Conservation (phyloP, 1,140 invertebrate genomes). For the Anthonomus grandis region DNA sequence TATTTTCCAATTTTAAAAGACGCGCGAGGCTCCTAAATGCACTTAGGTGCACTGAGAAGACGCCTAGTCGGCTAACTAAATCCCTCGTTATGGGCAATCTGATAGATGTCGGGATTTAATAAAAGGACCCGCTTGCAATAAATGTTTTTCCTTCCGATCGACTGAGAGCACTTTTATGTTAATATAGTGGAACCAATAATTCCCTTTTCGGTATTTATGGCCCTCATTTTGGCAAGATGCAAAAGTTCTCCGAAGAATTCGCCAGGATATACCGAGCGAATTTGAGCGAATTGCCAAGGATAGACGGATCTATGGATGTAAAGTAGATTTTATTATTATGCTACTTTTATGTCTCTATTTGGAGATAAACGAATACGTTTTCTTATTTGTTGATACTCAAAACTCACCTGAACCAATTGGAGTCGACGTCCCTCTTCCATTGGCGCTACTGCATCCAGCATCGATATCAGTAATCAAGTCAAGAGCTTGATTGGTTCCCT, state of each 20-base stretch:
- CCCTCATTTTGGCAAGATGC: slow-evolving; percentile 20
- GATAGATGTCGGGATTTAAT: slow-evolving; percentile 44
- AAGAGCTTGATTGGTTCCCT: slow-evolving; percentile 36
- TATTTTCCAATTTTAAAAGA: slow-evolving; percentile 21
- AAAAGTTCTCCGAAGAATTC: background rate
- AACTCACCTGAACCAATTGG: slow-evolving; percentile 44
- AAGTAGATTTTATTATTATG: background rate
- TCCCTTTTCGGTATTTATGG: slow-evolving; percentile 21
- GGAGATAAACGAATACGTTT: too few species aligned
- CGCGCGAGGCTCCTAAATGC: slow-evolving; percentile 23
- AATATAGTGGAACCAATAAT: slow-evolving; percentile 30
- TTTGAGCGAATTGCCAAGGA: too few species aligned
- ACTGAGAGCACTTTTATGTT: slow-evolving; percentile 29
- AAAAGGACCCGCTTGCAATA: slow-evolving; percentile 39
- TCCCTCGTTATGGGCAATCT: slow-evolving; percentile 36
- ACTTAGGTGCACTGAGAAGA: slow-evolving; percentile 39
- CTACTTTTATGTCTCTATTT: too few species aligned
- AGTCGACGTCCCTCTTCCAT: slow-evolving; percentile 32
- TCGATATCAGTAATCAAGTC: slow-evolving; percentile 39
- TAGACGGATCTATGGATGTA: too few species aligned
- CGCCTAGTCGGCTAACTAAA: slow-evolving; percentile 37
- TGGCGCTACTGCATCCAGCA: slow-evolving; percentile 27
- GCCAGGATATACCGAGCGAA: too few species aligned
- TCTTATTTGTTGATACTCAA: too few species aligned
- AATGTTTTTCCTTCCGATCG: slow-evolving; percentile 35